phyloP scores from a whole-genome alignment of 2,113 vertebrate genomes.

The Phaethornis superciliosus region DNA sequence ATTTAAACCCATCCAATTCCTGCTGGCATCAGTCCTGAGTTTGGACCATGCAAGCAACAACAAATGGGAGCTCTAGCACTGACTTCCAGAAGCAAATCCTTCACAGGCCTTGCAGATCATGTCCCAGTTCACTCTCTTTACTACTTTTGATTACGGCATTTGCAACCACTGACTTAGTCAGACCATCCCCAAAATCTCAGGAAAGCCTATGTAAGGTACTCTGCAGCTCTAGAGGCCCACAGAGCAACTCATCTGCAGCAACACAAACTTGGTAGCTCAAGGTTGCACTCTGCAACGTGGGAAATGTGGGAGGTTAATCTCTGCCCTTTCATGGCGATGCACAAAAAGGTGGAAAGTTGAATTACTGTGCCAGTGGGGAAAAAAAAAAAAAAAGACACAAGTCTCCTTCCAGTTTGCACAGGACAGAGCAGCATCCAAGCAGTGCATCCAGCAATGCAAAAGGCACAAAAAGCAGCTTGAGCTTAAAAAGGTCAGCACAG shows the following conservation, averaged over 20 bases:
- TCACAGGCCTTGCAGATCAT: neutral
- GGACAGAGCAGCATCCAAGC: neutral
- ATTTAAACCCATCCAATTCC: neutral
- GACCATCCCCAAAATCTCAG: neutral
- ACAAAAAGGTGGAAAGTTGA: neutral
- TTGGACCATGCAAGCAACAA: neutral
- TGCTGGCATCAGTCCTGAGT: neutral
- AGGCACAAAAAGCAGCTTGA: neutral
- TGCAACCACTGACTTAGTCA: neutral
- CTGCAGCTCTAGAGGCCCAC: neutral
- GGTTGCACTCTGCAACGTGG: neutral
- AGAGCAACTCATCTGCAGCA: neutral
- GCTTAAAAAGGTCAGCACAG: neutral
- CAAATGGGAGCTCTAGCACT: neutral
- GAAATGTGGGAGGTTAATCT: neutral
- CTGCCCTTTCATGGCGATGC: fast-evolving
- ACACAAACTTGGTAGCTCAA: neutral
- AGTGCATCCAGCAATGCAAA: fast-evolving
- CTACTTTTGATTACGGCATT: neutral
- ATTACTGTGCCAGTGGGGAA: neutral
- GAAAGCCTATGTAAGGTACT: neutral
- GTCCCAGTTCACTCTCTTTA: neutral
- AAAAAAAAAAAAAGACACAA: neutral
- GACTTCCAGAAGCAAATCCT: neutral
- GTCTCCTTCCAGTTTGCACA: neutral